Conservation (phyloP, 2,113 vertebrate species). For the Corythornis cristatus region DNA sequence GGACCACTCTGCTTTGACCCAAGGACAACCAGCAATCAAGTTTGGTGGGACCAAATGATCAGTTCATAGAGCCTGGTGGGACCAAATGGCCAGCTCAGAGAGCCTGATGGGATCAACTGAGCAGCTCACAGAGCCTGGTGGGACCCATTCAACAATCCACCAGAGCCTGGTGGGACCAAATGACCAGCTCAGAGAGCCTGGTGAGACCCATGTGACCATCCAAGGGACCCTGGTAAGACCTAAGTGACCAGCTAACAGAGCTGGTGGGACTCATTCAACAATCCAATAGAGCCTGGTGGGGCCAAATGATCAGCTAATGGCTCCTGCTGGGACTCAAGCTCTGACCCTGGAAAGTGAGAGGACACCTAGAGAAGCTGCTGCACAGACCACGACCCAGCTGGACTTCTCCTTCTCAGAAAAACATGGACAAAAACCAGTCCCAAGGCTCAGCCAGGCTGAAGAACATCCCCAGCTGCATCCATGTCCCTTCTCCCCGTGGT, state of each 20-base stretch:
- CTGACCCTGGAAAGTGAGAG: background rate
- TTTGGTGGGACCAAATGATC: accelerated
- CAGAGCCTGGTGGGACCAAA: background rate
- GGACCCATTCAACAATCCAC: no score
- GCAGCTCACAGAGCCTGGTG: background rate
- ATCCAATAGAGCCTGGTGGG: background rate
- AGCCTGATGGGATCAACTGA: background rate
- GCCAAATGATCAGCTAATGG: background rate
- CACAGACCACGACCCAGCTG: accelerated
- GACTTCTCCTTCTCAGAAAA: background rate
- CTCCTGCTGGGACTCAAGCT: background rate
- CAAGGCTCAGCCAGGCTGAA: background rate
- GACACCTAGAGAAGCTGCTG: background rate
- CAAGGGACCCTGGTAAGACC: no score
- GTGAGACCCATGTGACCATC: no score
- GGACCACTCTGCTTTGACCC: background rate
- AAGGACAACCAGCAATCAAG: accelerated
- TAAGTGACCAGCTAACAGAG: background rate
- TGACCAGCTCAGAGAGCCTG: background rate
- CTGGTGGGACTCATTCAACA: background rate
- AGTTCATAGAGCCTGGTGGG: accelerated
- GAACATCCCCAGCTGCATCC: background rate
- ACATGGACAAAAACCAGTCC: accelerated
- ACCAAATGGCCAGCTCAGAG: accelerated
- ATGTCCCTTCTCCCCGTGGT: accelerated